phyloP scores from a whole-genome alignment of 1,140 invertebrate species.

The Nylanderia fulva region DNA sequence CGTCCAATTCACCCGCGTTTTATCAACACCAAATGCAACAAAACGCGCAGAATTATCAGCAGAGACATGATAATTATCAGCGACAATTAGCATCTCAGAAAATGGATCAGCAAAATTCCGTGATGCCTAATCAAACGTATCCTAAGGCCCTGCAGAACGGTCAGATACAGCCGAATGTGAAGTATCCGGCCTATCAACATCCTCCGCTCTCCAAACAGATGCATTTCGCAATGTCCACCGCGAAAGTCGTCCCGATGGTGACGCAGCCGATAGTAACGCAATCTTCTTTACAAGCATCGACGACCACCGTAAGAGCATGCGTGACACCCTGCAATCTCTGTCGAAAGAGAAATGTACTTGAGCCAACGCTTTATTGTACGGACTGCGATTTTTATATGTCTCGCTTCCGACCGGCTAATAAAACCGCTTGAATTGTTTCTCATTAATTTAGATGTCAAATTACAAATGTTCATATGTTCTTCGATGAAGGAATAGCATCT shows the following conservation, averaged over 20 bases:
- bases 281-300: conserved; percentile 78
- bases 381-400: conserved; percentile 97
- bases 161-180: conserved; percentile 82
- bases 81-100: conserved; percentile 79
- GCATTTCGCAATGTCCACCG: conserved; percentile 88
- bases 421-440: conserved; percentile 24
- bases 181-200: conserved; percentile 87
- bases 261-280: conserved; percentile 57
- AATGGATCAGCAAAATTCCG: conserved; percentile 71
- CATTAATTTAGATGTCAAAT: background rate
- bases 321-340: conserved; percentile 92
- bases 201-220: conserved; percentile 86
- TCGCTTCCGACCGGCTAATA: conserved; percentile 89
- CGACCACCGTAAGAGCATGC: conserved; percentile 85
- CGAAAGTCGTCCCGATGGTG: conserved; percentile 85
- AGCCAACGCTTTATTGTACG: conserved; percentile 92
- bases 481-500: background rate
- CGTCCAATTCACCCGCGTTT: conserved; percentile 75
- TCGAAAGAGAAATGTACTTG: conserved; percentile 91
- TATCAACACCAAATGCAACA: conserved; percentile 79
- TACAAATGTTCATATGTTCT: background rate
- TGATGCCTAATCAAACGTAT: conserved; percentile 81
- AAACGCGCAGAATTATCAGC: conserved; percentile 81
- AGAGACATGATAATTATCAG: conserved; percentile 84
- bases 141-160: conserved; percentile 83